Base-by-base conservation (phyloP, 2,113 vertebrate genomes). In the Panthera leo region DNA sequence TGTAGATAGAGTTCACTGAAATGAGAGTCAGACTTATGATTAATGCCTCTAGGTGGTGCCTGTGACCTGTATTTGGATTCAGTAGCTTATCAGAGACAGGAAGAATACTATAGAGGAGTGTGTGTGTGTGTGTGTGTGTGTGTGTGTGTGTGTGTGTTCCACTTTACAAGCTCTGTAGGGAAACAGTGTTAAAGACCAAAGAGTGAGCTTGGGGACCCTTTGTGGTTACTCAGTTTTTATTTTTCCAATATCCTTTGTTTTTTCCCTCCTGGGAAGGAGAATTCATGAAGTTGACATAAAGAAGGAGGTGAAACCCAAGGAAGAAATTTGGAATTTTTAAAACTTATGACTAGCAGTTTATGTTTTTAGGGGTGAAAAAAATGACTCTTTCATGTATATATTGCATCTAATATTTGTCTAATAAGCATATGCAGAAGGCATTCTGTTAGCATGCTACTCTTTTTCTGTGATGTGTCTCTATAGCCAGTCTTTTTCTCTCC, bases 1-100 rank as follows among this genome's bases (percentile, higher is more conserved):
- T 12, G 13, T 48, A 15, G 58, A 27, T 27, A 78, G 27, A 65
- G 85, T 61, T 95, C 61, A 53, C 70, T 68, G 55, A 89, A 75
- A 70, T 31, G n/a, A 63, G 36, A 80, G 10, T 13, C n/a, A 67
- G 79, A 92, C 3, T 88, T 67, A 21, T 0, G n/a, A 78, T 27
- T 10, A 36, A 18, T 85, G 65, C 85, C 96, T 94, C 85, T 96
- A 94, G 95, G 92, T 97, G 96, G 96, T 71, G 91, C 85, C 61
- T 58, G 58, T 31, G 96, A 83, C 63, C 85, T 91, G 16, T 42
- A 58, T 63, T 71, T 75, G 48, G n/a, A 58, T 61, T 89, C 4
- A 21, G 19, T 15, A 48, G 45, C 68, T 86, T 68, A 78, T 53
- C 55, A n/a, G 42, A 36, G 70, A 39, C 42, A 85, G 75, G 10